Evolutionary conservation across 2,113 vertebrate genomes (phyloP).

Genomic region (Oncorhynchus keta): DNA sequence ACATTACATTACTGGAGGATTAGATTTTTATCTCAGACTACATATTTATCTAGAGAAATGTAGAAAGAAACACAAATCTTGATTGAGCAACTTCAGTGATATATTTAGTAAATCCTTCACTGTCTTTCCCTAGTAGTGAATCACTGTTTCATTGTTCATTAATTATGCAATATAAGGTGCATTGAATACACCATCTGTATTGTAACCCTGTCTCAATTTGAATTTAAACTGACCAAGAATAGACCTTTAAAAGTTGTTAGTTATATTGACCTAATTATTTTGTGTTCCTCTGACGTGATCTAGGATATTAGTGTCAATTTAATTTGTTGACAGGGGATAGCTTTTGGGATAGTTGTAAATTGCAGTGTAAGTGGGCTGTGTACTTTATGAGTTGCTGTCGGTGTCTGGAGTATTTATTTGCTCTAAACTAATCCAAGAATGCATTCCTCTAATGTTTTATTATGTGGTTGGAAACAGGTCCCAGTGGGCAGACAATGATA

Average conservation of each 20-base stretch:
- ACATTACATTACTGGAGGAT: constrained; percentile 15
- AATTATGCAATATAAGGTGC: not conserved
- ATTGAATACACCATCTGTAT: not conserved
- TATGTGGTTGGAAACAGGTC: constrained; percentile 43
- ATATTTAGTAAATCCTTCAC: constrained; percentile 18
- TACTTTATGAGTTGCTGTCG: constrained; percentile 8
- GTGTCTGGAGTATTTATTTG: constrained; percentile 38
- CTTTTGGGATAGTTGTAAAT: not conserved
- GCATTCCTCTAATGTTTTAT: constrained; percentile 57
- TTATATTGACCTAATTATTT: not conserved
- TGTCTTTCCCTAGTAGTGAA: constrained; percentile 20
- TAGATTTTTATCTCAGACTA: constrained; percentile 6
- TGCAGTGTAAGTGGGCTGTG: constrained; percentile 11
- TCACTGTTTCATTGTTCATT: not conserved
- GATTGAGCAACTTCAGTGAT: not conserved
- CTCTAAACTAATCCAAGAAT: constrained; percentile 5
- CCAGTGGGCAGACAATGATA: constrained; percentile 38
- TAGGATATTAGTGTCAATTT: not conserved
- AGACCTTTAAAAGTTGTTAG: not conserved
- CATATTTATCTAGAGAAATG: not conserved
- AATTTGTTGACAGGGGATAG: not conserved
- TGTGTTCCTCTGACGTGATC: not conserved
- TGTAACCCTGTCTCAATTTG: not conserved
- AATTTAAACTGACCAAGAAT: not conserved
- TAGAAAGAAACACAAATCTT: constrained; percentile 9